A percentile compares a stretch with the other conserved stretches of the same genome.
Conservation (phyloP, 37 sponge, comb jelly and placozoan genomes). For the Eunapius fragilis region DNA sequence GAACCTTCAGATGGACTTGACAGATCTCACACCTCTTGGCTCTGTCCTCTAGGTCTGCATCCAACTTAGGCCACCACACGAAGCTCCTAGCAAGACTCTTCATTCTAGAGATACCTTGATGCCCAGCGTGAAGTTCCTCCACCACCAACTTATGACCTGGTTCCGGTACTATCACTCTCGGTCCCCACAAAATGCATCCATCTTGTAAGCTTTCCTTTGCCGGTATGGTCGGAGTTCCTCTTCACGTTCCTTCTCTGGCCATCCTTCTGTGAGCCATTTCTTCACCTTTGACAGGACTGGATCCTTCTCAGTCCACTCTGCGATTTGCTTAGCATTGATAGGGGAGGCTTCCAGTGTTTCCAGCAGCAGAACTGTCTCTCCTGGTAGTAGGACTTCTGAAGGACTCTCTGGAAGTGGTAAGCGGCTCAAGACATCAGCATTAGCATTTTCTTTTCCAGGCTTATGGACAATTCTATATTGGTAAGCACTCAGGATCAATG, state of each 20-base stretch:
- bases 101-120: conserved; percentile 6
- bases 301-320: conserved; percentile 32
- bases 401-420: conserved; percentile 18
- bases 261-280: background rate
- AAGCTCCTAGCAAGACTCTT: too few species aligned
- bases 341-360: conserved; percentile 9
- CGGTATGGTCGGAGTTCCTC: conserved; percentile 12
- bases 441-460: conserved; percentile 27
- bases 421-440: conserved; percentile 47
- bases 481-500: conserved; percentile 46
- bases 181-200: conserved; percentile 35
- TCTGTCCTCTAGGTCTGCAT: conserved; percentile 48
- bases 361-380: conserved; percentile 18
- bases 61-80: conserved; percentile 13
- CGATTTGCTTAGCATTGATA: conserved; percentile 14
- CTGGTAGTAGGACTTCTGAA: conserved; percentile 7
- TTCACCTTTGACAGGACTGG: conserved; percentile 27
- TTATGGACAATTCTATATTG: conserved; percentile 27
- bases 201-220: conserved; percentile 22
- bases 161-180: conserved; percentile 13
- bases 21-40: too few species aligned
- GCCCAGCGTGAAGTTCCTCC: conserved; percentile 21
- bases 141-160: conserved; percentile 3
- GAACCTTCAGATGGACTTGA: background rate
- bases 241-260: background rate